phyloP scores from a whole-genome alignment of 2,888 invertebrate genomes.

The Augiades crinisus region DNA sequence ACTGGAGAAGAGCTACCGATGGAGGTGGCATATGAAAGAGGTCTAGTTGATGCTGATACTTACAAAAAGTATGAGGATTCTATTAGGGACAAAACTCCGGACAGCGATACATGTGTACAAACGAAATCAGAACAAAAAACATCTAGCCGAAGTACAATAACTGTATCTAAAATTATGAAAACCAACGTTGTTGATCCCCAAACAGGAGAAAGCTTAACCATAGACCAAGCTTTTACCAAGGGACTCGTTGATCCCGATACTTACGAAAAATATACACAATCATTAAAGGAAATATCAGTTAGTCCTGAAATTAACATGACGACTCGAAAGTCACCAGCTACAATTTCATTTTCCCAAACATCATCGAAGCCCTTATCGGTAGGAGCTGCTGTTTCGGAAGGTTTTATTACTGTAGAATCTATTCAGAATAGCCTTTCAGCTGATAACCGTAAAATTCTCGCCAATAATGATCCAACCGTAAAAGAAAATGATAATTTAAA shows the following conservation, averaged over 20 bases:
- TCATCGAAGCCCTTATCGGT: slow-evolving; percentile 80
- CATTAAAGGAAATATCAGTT: slow-evolving; percentile 51
- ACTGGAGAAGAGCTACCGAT: slow-evolving; percentile 90
- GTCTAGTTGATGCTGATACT: slow-evolving; percentile 83
- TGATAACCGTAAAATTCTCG: slow-evolving; percentile 50
- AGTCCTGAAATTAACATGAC: slow-evolving; percentile 31
- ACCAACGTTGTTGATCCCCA: slow-evolving; percentile 85
- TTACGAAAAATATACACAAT: slow-evolving; percentile 71
- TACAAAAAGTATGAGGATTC: slow-evolving; percentile 77
- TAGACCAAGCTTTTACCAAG: slow-evolving; percentile 83
- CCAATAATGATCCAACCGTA: slow-evolving; percentile 41
- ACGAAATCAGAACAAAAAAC: slow-evolving; percentile 1
- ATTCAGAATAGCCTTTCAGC: slow-evolving; percentile 68
- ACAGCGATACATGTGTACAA: slow-evolving; percentile 26
- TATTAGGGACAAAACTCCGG: slow-evolving; percentile 57
- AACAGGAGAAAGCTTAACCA: slow-evolving; percentile 87
- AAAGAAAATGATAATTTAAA: slow-evolving; percentile 55
- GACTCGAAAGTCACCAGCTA: slow-evolving; percentile 46
- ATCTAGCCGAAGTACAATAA: slow-evolving; percentile 31
- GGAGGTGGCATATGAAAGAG: slow-evolving; percentile 90
- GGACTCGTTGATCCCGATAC: slow-evolving; percentile 83
- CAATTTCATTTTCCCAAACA: slow-evolving; percentile 47
- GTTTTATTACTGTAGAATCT: slow-evolving; percentile 77
- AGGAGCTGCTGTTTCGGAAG: slow-evolving; percentile 81
- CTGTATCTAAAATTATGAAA: slow-evolving; percentile 53